Percentiles rank a stretch among this genome's conserved stretches.
Conservation (phyloP, 2,888 invertebrate species). For the Dicycla oo region DNA sequence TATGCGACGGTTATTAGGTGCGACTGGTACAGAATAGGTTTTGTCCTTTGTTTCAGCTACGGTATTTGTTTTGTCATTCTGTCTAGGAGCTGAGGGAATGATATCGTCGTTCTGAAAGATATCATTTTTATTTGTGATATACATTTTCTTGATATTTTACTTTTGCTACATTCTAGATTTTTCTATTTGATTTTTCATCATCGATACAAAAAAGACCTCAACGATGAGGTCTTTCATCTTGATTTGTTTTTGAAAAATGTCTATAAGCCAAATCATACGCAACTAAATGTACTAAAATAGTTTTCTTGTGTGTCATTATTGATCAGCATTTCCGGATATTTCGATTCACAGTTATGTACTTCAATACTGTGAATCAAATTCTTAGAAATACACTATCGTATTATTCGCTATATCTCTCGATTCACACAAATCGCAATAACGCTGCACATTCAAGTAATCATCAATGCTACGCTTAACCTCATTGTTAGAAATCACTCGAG, state of each 20-base stretch:
- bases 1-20: slow-evolving; percentile 24
- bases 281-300: not conserved
- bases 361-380: slow-evolving; percentile 2
- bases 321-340: not conserved
- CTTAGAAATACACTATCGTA: slow-evolving; percentile 12
- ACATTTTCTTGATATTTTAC: not conserved
- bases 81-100: slow-evolving; percentile 13
- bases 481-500: slow-evolving; percentile 42
- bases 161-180: not conserved
- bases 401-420: not conserved
- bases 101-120: not conserved
- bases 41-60: slow-evolving; percentile 18
- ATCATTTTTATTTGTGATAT: not conserved
- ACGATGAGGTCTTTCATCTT: no score
- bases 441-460: slow-evolving; percentile 42
- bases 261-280: not conserved
- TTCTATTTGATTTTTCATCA: not conserved
- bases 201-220: no score
- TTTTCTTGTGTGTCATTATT: not conserved
- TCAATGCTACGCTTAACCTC: slow-evolving; percentile 25
- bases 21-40: slow-evolving; percentile 5
- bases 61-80: slow-evolving; percentile 10
- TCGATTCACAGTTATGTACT: not conserved
- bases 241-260: not conserved
- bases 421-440: slow-evolving; percentile 28